Conservation (phyloP, 2,113 vertebrate species). For the Bettongia penicillata region DNA sequence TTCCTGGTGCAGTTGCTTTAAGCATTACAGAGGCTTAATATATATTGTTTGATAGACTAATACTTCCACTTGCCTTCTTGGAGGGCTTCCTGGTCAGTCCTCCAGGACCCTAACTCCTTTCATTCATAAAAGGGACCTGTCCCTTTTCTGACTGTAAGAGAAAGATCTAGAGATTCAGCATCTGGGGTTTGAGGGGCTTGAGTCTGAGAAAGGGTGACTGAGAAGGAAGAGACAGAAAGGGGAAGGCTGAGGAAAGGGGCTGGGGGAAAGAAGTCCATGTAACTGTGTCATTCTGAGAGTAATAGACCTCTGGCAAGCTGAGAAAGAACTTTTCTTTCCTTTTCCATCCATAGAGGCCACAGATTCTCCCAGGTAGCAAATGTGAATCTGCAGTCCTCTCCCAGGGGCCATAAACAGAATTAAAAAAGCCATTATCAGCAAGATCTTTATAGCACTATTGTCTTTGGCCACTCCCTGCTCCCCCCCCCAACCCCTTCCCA, state of each 20-base stretch:
- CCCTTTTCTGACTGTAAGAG: background rate
- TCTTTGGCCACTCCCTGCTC: constrained; percentile 25
- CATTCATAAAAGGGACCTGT: background rate
- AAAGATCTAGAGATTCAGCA: background rate
- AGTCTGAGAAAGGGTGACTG: background rate
- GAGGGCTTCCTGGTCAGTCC: background rate
- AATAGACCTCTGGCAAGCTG: background rate
- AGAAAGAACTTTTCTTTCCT: constrained; percentile 19
- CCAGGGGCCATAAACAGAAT: background rate
- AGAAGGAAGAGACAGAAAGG: constrained; percentile 2
- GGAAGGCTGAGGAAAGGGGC: background rate
- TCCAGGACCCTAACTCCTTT: background rate
- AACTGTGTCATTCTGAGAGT: background rate
- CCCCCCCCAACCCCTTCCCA: background rate
- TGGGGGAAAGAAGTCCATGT: background rate
- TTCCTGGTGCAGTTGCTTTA: background rate
- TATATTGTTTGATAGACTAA: background rate
- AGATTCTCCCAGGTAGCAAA: background rate
- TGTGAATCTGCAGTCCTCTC: background rate
- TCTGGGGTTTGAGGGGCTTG: background rate
- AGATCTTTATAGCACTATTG: constrained; percentile 45
- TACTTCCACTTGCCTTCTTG: background rate
- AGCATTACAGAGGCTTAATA: background rate
- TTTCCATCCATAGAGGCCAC: background rate
- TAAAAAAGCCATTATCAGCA: background rate